Evolutionary conservation across 2,888 invertebrate genomes (phyloP), one percentile per base, ranked within the genome.

Genomic region (Dryococelus australis): DNA sequence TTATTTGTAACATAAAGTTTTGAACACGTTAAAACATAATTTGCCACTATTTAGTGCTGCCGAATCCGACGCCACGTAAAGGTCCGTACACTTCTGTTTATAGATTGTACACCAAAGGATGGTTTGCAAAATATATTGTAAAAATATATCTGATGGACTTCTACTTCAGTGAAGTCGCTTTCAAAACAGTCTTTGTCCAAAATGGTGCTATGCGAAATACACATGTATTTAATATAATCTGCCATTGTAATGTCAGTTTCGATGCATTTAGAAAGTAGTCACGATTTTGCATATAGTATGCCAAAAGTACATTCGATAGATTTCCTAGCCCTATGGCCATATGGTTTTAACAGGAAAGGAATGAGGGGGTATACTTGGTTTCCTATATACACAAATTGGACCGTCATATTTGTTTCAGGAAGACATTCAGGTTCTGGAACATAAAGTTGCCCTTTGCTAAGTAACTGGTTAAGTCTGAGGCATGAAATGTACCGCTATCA

Each of bases 401-500:
- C 87, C 51, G 86, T 84, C 24, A 89, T 86, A 85, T 89, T 85
- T 43, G 89, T 88, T 51, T 85, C 83, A 27, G 90, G 90, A 26
- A 91, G 88, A 79, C 85, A 35, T 86, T 79, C 43, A 35, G 87
- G 87, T 24, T 87, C 80, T n/a, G 89, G 90, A 28, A 90, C 87
- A 83, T 88, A 86, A 26, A 90, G 88, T 86, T 85, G 85, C 10
- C 87, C 86, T 43, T 87, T 78, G 83, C 81, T 65, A 51, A 90
- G 81, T 78, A 86, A 87, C 87, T 87, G 51, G 85, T 87, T 86
- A 91, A 81, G 43, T 87, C 80, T 65, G 90, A 90, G 26, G 89
- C 87, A 80, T 89, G 86, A 86, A 90, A 90, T 78, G 90, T 90
- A 86, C 90, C 90, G 27, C 90, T 90, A 87, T 91, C 90, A 85